Evolutionary conservation across 2,797 vertebrate genomes (phyloP), one percentile per base, ranked within the genome.

Genomic region (Gephyroberyx darwinii): DNA sequence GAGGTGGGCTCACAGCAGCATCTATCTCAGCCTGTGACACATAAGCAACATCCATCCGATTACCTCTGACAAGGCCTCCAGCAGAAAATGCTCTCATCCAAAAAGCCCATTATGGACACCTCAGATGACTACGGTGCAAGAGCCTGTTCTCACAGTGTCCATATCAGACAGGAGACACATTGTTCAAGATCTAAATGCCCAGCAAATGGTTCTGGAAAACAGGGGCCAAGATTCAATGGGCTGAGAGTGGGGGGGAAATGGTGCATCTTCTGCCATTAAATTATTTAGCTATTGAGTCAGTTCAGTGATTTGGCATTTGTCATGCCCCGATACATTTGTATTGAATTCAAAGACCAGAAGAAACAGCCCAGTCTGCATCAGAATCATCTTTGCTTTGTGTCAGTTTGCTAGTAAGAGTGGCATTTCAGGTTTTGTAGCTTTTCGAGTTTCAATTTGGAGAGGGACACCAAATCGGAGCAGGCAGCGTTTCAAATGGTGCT

Each of bases 21-120:
- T 50, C 45, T 20, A 69, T 58, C 51, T 71, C 77, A 85, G 65
- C 71, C 74, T 47, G 53, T 14, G 74, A 75, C 59, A 78, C 80
- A 82, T 26, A 73, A 35, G 77, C 83, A 77, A 81, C 78, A 67
- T 76, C 75, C 83, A 87, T 84, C 71, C 47, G 74, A 88, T 89
- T 84, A 83, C 66, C 67, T 81, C 72, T 50, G 83, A 86, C 83
- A 78, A 81, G 72, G 55, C 45, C 66, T 62, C 30, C 33, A 59
- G 76, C 69, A 72, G 55, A 61, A 79, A 84, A 84, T 87, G 73
- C 69, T 78, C 78, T 86, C 58, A 63, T 53, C 69, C 67, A 58
- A 86, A 85, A 85, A 82, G 52, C 86, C 80, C 70, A 84, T 88
- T 82, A 80, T 19, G 65, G 64, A 77, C 41, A 47, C 71, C 65